Percentiles rank a stretch among this genome's conserved stretches.
Conservation (phyloP, 1,140 invertebrate genomes). For the Rhizoglyphus robini region DNA sequence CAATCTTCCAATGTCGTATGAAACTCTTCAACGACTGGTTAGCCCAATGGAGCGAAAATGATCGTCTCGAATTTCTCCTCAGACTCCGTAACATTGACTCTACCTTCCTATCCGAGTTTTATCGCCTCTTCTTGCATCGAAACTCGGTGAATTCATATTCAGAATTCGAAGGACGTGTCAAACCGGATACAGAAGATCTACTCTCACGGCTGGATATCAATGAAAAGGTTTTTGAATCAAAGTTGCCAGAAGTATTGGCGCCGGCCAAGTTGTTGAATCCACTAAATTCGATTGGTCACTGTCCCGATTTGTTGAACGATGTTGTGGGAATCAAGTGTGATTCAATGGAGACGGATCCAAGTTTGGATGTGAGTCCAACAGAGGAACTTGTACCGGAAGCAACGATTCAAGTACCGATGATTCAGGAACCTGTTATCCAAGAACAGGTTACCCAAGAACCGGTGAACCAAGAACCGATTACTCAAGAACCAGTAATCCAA, state of each 20-base stretch:
- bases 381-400: too few species aligned
- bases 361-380: too few species aligned
- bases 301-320: too few species aligned
- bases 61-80: conserved; percentile 35
- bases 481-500: too few species aligned
- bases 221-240: conserved; percentile 2
- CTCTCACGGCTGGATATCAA: background rate
- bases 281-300: too few species aligned
- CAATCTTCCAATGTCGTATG: conserved; percentile 70
- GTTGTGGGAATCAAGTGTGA: too few species aligned
- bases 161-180: background rate
- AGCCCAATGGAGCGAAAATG: conserved; percentile 57
- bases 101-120: conserved; percentile 27
- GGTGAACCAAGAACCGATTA: too few species aligned
- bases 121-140: background rate
- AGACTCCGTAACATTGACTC: conserved; percentile 25
- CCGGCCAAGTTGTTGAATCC: too few species aligned
- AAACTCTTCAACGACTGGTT: conserved; percentile 78
- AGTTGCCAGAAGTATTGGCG: background rate
- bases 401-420: too few species aligned
- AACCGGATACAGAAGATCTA: background rate
- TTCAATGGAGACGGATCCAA: too few species aligned
- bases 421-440: too few species aligned
- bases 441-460: too few species aligned
- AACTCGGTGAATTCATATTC: background rate